phyloP scores from a whole-genome alignment of 2,797 vertebrate genomes.

The Acanthornis magna region DNA sequence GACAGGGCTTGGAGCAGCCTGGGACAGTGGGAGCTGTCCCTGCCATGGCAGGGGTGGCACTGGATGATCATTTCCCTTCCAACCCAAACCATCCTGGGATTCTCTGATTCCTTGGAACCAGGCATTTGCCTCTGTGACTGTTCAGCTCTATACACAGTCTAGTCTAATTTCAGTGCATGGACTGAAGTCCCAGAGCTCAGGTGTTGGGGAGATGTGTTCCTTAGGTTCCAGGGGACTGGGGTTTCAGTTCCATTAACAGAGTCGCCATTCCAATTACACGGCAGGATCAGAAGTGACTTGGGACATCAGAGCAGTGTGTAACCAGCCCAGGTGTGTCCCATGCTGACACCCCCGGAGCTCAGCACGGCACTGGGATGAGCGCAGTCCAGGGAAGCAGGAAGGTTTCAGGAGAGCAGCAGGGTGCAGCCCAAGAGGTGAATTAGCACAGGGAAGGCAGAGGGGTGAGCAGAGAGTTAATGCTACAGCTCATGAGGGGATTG shows the following conservation, averaged over 20 bases:
- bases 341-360: rapidly evolving
- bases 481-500: rapidly evolving
- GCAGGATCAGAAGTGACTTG: background rate
- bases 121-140: background rate
- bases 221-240: background rate
- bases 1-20: background rate
- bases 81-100: background rate
- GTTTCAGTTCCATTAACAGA: background rate
- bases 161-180: background rate
- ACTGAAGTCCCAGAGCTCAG: background rate
- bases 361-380: background rate
- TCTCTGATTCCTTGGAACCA: background rate
- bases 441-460: background rate
- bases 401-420: background rate
- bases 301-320: background rate
- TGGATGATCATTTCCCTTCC: background rate
- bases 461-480: background rate
- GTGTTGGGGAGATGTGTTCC: background rate
- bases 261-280: rapidly evolving
- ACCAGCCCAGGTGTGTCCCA: background rate
- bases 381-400: background rate
- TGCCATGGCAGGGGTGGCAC: background rate
- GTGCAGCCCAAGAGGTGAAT: background rate
- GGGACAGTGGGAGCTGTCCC: background rate
- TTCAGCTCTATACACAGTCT: background rate